These are phyloP conservation scores for Alethe diademata DNA, from an alignment of 2,113 vertebrate species.

Conservation along the genomic window DNA sequence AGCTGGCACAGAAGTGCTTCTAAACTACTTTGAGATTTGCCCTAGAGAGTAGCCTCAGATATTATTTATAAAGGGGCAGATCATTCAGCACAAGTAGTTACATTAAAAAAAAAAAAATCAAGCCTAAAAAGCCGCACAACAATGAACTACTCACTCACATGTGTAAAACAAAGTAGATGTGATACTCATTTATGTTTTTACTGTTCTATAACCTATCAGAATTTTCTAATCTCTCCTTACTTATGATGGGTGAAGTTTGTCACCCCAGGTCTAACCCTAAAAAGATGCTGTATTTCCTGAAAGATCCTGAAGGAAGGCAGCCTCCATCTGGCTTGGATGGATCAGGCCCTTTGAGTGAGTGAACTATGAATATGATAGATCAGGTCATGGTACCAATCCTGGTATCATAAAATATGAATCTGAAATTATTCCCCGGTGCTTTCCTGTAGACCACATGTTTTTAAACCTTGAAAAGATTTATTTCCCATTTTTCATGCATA, in stretches of 20 bases:
- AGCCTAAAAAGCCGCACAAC: not conserved
- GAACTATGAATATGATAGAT: not conserved
- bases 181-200: not conserved
- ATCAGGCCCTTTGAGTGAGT: not conserved
- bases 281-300: not conserved
- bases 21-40: slow-evolving; percentile 25
- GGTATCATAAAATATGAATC: slow-evolving; percentile 29
- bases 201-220: not conserved
- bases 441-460: slow-evolving; percentile 41
- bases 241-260: not conserved
- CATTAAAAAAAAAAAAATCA: not conserved
- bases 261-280: not conserved
- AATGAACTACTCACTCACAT: not conserved
- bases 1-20: slow-evolving; percentile 27
- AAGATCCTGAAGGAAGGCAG: not conserved
- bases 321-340: not conserved
- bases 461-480: slow-evolving; percentile 56
- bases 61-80: not conserved
- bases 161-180: not conserved
- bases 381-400: slow-evolving; percentile 20
- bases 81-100: not conserved
- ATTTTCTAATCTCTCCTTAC: not conserved
- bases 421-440: slow-evolving; percentile 18
- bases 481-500: slow-evolving; percentile 59
- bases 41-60: not conserved